Evolutionary conservation across 2,888 invertebrate species (phyloP).

Genomic region (Didymodactylos carnosus): DNA sequence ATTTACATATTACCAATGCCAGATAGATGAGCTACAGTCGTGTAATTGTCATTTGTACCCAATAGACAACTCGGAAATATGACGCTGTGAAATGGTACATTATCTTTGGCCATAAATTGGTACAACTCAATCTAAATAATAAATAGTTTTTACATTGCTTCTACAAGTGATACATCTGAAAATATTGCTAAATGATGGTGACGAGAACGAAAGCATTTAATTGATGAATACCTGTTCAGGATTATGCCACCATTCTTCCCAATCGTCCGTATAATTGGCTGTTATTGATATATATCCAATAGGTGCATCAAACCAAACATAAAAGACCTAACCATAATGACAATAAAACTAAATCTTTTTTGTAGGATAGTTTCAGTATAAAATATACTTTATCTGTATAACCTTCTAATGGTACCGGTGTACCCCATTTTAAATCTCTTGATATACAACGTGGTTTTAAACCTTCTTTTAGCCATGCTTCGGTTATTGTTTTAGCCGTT

Average conservation of each 20-base stretch:
- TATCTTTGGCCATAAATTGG: slow-evolving; percentile 98
- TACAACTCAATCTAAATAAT: slow-evolving; percentile 45
- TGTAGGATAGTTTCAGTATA: background rate
- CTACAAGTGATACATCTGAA: too few relatives aligned
- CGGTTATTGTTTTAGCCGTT: slow-evolving; percentile 66
- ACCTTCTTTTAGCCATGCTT: slow-evolving; percentile 75
- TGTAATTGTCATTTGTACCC: slow-evolving; percentile 61
- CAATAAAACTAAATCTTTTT: slow-evolving; percentile 30
- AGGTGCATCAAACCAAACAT: slow-evolving; percentile 99
- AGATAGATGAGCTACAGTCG: slow-evolving; percentile 64
- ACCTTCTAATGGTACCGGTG: slow-evolving; percentile 70
- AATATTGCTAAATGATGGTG: too few relatives aligned
- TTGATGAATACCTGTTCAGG: slow-evolving; percentile 39
- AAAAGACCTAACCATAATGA: slow-evolving; percentile 70
- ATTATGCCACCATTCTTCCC: slow-evolving; percentile 71
- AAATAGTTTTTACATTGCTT: too few relatives aligned
- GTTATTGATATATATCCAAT: slow-evolving; percentile 93
- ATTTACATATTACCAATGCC: slow-evolving; percentile 52
- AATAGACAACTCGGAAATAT: slow-evolving; percentile 78
- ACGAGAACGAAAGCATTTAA: too few relatives aligned
- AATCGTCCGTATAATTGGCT: slow-evolving; percentile 61
- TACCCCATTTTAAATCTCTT: slow-evolving; percentile 91
- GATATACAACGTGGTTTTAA: slow-evolving; percentile 87
- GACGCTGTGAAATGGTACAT: slow-evolving; percentile 94
- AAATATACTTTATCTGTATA: slow-evolving; percentile 53